Conservation (phyloP, 1,140 invertebrate genomes). For the Charaxes varanes region DNA sequence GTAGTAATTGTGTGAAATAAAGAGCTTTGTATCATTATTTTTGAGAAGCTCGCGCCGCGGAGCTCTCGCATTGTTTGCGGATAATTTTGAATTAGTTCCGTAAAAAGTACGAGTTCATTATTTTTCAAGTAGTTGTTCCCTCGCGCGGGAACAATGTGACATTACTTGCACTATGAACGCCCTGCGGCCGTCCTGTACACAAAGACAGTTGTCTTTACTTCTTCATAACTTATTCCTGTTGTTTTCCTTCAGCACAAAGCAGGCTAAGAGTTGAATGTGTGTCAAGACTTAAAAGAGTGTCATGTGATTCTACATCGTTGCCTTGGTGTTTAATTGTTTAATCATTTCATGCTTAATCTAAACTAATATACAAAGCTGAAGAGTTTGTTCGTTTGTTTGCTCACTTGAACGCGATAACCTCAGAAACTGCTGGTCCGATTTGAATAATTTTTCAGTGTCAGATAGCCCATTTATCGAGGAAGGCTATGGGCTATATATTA, state of each 20-base stretch:
- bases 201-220: conserved; percentile 45
- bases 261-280: conserved; percentile 44
- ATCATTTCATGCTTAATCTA: too few relatives aligned
- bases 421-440: too few relatives aligned
- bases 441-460: too few relatives aligned
- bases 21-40: conserved; percentile 66
- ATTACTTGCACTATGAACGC: conserved; percentile 39
- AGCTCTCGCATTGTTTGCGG: conserved; percentile 40
- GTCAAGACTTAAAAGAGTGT: conserved; percentile 49
- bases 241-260: conserved; percentile 34
- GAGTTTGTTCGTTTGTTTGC: too few relatives aligned
- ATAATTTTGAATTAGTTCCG: conserved; percentile 43
- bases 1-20: conserved; percentile 68
- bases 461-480: too few relatives aligned
- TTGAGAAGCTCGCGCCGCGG: conserved; percentile 35
- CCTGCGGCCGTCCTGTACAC: conserved; percentile 37
- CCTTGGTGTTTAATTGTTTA: too few relatives aligned
- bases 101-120: conserved; percentile 38
- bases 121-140: conserved; percentile 28
- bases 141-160: conserved; percentile 34
- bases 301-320: too few relatives aligned
- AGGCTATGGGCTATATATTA: too few relatives aligned
- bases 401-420: too few relatives aligned
- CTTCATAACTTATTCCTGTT: conserved; percentile 41
- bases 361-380: too few relatives aligned